Base-by-base conservation (phyloP, 2,888 invertebrate species). In the Acanthococcus lagerstroemiae region DNA sequence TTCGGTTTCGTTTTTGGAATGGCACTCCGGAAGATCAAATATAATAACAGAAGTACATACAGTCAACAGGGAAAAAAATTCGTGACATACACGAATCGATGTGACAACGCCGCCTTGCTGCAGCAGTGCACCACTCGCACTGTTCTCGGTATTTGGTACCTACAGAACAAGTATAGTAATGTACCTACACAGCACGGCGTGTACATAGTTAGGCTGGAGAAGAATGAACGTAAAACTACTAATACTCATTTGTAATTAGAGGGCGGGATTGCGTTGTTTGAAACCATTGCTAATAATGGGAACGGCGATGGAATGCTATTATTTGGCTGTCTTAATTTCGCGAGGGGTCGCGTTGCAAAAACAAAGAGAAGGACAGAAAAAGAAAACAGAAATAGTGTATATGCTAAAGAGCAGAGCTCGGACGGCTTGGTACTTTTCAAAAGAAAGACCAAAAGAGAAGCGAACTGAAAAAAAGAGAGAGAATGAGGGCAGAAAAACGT, bases 381-480 rank as follows among this genome's bases (percentile, higher is more conserved):
- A 55, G 55, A 54, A 65, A 17, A 45, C 6, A 45, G 46, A 45
- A 19, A 45, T 15, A n/a, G n/a, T n/a, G n/a, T n/a, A n/a, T n/a
- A n/a, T n/a, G n/a, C n/a, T n/a, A n/a, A n/a, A n/a, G n/a, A n/a
- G 46, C 4, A 15, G 19, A 4, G 46, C 19, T 45, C 15, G 46
- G 46, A 45, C 19, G 15, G 15, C 19, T 4, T 45, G 15, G 17
- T 7, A 19, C 46, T 17, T 25, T 58, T 67, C 57, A n/a, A 57
- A 67, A 69, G 67, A 67, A 66, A 68, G 68, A 65, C 67, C 67
- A 68, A 63, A 55, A 57, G 57, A 46, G 27, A 52, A 55, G 25
- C 50, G 48, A 67, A 54, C 7, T 56, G 67, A 68, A 63, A 67
- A 60, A 66, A 66, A 66, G 60, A 45, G 57, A 65, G 65, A 55